These are phyloP conservation scores for Poecilus cupreus DNA, from an alignment of 2,888 invertebrate species.

Conservation along the genomic window DNA sequence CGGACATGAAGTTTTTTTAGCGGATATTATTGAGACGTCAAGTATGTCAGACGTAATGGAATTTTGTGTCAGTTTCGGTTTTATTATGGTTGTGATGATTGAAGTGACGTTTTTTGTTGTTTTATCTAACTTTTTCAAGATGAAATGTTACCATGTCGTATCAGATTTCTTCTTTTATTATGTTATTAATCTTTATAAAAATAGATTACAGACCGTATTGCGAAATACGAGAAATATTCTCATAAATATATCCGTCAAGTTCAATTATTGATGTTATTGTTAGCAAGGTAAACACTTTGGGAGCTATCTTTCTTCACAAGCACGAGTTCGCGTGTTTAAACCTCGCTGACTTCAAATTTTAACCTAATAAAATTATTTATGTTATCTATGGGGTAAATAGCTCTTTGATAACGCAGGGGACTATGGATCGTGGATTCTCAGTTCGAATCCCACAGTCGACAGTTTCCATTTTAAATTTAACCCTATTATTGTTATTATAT, in stretches of 20 bases:
- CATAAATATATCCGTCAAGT: not conserved
- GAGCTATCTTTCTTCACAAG: too few relatives aligned
- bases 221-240: not conserved
- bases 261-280: not conserved
- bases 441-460: too few relatives aligned
- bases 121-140: not conserved
- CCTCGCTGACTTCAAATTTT: too few relatives aligned
- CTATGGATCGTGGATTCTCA: too few relatives aligned
- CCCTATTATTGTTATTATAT: too few relatives aligned
- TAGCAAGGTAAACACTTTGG: too few relatives aligned
- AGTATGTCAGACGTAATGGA: slow-evolving; percentile 28
- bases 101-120: slow-evolving; percentile 8
- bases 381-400: too few relatives aligned
- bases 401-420: too few relatives aligned
- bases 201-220: not conserved
- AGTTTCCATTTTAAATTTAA: too few relatives aligned
- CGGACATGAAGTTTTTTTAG: slow-evolving; percentile 37
- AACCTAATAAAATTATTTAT: too few relatives aligned
- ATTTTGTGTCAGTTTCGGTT: slow-evolving; percentile 30
- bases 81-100: slow-evolving; percentile 6
- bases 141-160: not conserved
- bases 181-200: slow-evolving; percentile 13
- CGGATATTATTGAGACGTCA: slow-evolving; percentile 33
- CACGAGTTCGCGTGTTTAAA: too few relatives aligned
- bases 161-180: not conserved